Evolutionary conservation across 92 coral and sea anemone genomes (phyloP), one percentile per base, ranked within the genome.

Genomic region (Diadumene lineata): DNA sequence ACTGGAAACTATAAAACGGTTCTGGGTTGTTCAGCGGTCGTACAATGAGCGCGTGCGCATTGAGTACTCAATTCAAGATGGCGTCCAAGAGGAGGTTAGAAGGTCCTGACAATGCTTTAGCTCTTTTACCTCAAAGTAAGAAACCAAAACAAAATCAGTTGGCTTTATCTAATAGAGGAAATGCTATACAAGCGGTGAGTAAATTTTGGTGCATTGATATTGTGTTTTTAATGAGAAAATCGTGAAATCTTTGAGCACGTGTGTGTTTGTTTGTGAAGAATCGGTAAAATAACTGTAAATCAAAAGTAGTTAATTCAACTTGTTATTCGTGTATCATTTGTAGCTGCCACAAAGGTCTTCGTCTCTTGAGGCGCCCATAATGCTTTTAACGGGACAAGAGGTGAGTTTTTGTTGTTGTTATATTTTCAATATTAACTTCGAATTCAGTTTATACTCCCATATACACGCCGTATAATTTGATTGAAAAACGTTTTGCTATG

Each of bases 361-460:
- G 31, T 82, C 90, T 1, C 81, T 94, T n/a, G 89, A 91, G 64
- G 96, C 98, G 0, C 98, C 98, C 23, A 91, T 94, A 15, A 94
- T 94, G 97, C 82, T 94, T 17, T 79, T 94, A 9, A 78, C 97
- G 25, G 98, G 98, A 64, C 98, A 94, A 50, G 98, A 91, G 97
- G 98, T 94, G 62, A 29, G 81, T 21, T 21, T n/a, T n/a, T n/a
- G n/a, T n/a, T n/a, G n/a, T n/a, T n/a, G n/a, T n/a, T n/a, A n/a
- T n/a, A n/a, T n/a, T n/a, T n/a, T n/a, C n/a, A n/a, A n/a, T n/a
- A n/a, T n/a, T n/a, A n/a, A n/a, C n/a, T n/a, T n/a, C n/a, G n/a
- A n/a, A n/a, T n/a, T n/a, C n/a, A n/a, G n/a, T n/a, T n/a, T n/a
- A n/a, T n/a, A n/a, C n/a, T n/a, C n/a, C n/a, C 4, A 11, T 27